Percentiles rank a stretch among this genome's conserved stretches.
Conservation (phyloP, 2,113 vertebrate genomes). For the Rhombomys opimus region DNA sequence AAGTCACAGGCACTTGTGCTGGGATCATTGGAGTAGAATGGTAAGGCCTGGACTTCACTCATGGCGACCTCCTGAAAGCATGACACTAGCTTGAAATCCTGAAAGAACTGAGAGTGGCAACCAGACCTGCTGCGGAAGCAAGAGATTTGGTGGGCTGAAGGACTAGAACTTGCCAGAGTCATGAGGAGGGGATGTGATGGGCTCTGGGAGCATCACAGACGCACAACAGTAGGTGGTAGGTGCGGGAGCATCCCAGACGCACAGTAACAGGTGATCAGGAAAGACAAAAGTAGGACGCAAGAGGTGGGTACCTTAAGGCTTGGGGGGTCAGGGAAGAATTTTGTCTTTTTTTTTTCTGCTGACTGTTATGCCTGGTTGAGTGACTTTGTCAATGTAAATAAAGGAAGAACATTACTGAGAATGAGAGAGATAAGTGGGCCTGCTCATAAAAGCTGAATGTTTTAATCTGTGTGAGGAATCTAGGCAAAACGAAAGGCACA, state of each 20-base stretch:
- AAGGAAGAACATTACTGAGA: background rate
- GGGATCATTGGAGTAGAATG: background rate
- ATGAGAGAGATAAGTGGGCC: constrained; percentile 25
- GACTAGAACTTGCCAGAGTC: background rate
- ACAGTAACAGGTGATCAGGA: background rate
- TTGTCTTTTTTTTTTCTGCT: background rate
- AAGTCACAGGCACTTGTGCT: background rate
- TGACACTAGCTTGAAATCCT: background rate
- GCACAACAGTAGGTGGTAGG: background rate
- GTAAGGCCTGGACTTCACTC: background rate
- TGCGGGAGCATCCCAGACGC: background rate
- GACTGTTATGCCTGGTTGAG: background rate
- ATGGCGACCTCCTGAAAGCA: background rate
- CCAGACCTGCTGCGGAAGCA: background rate
- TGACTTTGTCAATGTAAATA: background rate
- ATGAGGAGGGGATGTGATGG: too few relatives aligned
- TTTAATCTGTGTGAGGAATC: background rate
- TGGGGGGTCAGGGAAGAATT: background rate
- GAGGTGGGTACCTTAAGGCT: background rate
- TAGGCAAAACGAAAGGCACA: background rate
- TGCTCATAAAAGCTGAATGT: background rate
- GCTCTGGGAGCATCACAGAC: background rate
- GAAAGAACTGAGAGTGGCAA: background rate
- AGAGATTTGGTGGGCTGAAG: background rate
- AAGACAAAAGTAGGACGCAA: background rate